Percentiles rank a stretch among this genome's conserved stretches.
Conservation (phyloP, 2,113 vertebrate genomes). For the Chionodraco myersi region DNA sequence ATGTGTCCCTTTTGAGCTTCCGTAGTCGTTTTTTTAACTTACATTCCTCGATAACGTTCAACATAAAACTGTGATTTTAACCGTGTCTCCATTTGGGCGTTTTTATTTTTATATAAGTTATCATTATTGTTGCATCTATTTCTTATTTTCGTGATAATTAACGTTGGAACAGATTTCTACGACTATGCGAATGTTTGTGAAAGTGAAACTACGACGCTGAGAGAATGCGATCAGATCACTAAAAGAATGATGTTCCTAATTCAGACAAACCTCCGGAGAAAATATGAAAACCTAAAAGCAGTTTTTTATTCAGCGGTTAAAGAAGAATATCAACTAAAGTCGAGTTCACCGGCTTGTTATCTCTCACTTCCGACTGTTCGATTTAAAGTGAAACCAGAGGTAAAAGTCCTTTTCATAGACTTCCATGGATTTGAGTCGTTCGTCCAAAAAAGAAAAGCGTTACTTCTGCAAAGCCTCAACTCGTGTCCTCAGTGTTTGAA, state of each 20-base stretch:
- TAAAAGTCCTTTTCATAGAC: background rate
- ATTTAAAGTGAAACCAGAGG: background rate
- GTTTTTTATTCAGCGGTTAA: background rate
- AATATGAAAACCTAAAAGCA: background rate
- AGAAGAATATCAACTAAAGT: background rate
- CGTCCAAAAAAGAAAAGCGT: slow-evolving; percentile 6
- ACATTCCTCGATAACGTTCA: background rate
- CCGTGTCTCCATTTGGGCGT: too few species aligned
- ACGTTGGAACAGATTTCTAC: background rate
- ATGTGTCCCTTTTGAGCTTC: slow-evolving; percentile 6
- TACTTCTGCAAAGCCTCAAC: slow-evolving; percentile 57
- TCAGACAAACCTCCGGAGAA: background rate
- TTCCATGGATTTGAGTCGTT: slow-evolving; percentile 25
- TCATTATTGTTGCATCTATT: background rate
- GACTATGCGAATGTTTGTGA: background rate
- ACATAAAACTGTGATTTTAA: background rate
- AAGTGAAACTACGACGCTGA: background rate
- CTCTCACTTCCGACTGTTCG: background rate
- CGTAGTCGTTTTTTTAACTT: background rate
- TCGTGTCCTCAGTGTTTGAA: slow-evolving; percentile 65
- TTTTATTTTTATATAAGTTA: background rate
- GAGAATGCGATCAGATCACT: too few species aligned
- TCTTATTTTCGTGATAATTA: background rate
- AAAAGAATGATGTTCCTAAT: too few species aligned
- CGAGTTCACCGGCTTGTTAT: background rate